Evolutionary conservation across 2,113 vertebrate species (phyloP), one percentile per base, ranked within the genome.

Genomic region (Tauraco erythrolophus): DNA sequence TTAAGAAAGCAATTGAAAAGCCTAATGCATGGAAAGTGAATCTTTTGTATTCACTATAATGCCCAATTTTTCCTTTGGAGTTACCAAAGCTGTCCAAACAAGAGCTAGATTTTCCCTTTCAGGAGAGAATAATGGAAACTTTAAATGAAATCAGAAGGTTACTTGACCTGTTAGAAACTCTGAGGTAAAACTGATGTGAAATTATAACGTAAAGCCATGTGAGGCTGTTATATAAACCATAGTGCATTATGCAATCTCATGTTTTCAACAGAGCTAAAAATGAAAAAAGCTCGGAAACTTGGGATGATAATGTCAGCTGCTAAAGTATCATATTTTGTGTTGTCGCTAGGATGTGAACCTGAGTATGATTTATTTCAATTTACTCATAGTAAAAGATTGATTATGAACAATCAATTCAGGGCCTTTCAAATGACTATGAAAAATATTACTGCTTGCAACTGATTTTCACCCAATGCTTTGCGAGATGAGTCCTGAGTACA

Each of bases 141-240:
- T 97, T 97, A 98, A 98, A 98, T 97, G 98, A 98, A 98, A 98
- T 98, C 96, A 97, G 97, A 98, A 98, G 97, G 97, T 98, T 98
- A 90, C 96, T 95, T 97, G 97, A 97, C 97, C 96, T 95, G 97
- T 84, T 94, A 95, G 97, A 98, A 98, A 95, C 90, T 65, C 46
- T 12, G 95, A 97, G 95, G 94, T 97, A 95, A 96, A 97, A 97
- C 93, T 87, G 85, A 96, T 96, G 94, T 97, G 97, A 97, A 80
- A 94, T 83, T 88, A 82, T 94, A 92, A 96, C 57, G 11, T 95
- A 76, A 56, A 94, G 87, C 48, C 87, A 84, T 28, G 21, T 83
- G 71, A 92, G 65, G 58, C 86, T 66, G 93, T 79, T 93, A 80
- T 61, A 96, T 87, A 95, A 96, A 95, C 68, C 13, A 10, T 2